Conservation (phyloP, 2,113 vertebrate genomes). For the Phyllopteryx taeniolatus region DNA sequence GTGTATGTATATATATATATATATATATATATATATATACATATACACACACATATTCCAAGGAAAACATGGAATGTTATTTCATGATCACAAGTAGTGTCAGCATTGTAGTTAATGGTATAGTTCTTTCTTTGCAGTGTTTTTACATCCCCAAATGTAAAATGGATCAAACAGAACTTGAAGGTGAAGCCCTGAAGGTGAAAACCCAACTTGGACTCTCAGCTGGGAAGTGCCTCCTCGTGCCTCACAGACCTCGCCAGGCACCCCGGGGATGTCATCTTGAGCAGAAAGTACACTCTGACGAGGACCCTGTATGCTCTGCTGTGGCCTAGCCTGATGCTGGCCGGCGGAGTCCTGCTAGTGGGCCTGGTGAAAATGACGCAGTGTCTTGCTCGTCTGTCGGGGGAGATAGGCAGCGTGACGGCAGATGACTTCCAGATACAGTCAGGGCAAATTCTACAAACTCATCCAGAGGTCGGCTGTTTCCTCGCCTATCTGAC, state of each 20-base stretch:
- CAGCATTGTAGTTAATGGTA: neutral
- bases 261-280: conserved; percentile 62
- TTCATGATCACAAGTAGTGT: no score
- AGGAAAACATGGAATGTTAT: neutral
- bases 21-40: no score
- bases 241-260: conserved; percentile 61
- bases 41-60: no score
- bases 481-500: conserved; percentile 33
- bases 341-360: conserved; percentile 74
- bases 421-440: conserved; percentile 19
- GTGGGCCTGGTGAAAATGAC: conserved; percentile 78
- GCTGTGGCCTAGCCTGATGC: conserved; percentile 78
- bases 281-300: conserved; percentile 65
- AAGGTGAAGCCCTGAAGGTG: conserved; percentile 63
- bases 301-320: conserved; percentile 63
- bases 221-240: conserved; percentile 37
- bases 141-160: conserved; percentile 80
- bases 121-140: conserved; percentile 65
- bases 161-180: conserved; percentile 58
- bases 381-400: conserved; percentile 70
- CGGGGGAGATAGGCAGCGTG: conserved; percentile 44
- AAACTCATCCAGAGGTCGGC: conserved; percentile 40
- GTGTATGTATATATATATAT: no score
- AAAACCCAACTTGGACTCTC: conserved; percentile 58
- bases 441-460: conserved; percentile 44